These are phyloP conservation scores for Eristalis pertinax DNA, from an alignment of 2,888 invertebrate genomes.

Conservation along the genomic window DNA sequence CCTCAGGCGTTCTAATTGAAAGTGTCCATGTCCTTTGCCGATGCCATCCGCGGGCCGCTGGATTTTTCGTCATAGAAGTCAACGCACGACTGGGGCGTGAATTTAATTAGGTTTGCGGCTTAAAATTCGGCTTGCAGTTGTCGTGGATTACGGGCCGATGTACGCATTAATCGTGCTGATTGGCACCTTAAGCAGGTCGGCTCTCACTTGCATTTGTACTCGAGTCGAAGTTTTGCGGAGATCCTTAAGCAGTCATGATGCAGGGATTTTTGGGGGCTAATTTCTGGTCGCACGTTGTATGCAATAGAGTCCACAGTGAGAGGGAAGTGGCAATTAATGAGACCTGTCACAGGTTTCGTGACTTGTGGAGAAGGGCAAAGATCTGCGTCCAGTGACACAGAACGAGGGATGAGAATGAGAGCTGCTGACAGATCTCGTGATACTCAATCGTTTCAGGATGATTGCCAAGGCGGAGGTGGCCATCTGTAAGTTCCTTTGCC, in stretches of 20 bases:
- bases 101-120: conserved; percentile 55
- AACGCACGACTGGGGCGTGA: conserved; percentile 33
- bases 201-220: not conserved
- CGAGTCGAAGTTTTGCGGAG: not conserved
- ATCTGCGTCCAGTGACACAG: no score
- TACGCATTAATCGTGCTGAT: not conserved
- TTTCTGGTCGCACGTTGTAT: not conserved
- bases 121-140: conserved; percentile 29
- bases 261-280: not conserved
- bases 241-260: not conserved
- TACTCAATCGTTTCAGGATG: no score
- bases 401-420: no score
- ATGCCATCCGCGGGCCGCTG: conserved; percentile 55
- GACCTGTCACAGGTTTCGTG: no score
- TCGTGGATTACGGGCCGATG: conserved; percentile 6
- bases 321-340: not conserved
- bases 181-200: not conserved
- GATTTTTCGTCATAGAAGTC: conserved; percentile 60
- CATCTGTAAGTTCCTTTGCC: no score
- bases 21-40: conserved; percentile 61
- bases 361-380: no score
- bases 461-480: no score
- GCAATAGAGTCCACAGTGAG: not conserved
- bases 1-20: conserved; percentile 48
- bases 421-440: no score